These are phyloP conservation scores for Peucedramus taeniatus DNA, from an alignment of 2,113 vertebrate genomes.

Conservation along the genomic window DNA sequence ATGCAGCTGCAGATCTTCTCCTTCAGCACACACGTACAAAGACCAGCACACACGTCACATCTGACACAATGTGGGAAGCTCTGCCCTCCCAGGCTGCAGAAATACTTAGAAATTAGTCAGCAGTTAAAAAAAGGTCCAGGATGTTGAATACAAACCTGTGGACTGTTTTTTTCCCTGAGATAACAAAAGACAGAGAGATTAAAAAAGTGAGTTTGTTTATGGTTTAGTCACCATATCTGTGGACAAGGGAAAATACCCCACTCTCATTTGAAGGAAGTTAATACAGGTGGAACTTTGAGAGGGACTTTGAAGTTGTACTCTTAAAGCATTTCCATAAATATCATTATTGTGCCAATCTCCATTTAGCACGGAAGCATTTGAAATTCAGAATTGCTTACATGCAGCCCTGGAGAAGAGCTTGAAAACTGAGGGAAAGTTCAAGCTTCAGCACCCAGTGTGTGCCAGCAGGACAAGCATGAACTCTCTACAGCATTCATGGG, in stretches of 20 bases:
- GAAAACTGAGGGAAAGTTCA: not conserved
- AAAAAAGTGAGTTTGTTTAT: not conserved
- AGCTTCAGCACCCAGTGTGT: not conserved
- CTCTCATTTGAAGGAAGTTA: not conserved
- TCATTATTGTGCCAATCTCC: not conserved
- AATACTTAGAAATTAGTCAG: not conserved
- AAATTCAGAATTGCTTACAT: not conserved
- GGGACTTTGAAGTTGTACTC: not conserved
- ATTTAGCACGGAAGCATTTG: not conserved
- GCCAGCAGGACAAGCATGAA: not conserved
- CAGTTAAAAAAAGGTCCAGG: not conserved
- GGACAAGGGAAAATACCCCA: not conserved
- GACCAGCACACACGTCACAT: not conserved
- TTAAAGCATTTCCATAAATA: not conserved
- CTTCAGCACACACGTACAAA: not conserved
- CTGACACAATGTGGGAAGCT: not conserved
- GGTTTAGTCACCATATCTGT: not conserved
- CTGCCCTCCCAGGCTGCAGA: not conserved
- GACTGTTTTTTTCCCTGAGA: not conserved
- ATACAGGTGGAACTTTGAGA: not conserved
- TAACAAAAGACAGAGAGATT: fast-evolving
- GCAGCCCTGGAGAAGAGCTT: not conserved
- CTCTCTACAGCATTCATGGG: not conserved
- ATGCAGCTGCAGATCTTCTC: not conserved
- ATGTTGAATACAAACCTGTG: not conserved